Base-by-base conservation (phyloP, 2,797 vertebrate genomes). In the Gymnoscopelus braueri region DNA sequence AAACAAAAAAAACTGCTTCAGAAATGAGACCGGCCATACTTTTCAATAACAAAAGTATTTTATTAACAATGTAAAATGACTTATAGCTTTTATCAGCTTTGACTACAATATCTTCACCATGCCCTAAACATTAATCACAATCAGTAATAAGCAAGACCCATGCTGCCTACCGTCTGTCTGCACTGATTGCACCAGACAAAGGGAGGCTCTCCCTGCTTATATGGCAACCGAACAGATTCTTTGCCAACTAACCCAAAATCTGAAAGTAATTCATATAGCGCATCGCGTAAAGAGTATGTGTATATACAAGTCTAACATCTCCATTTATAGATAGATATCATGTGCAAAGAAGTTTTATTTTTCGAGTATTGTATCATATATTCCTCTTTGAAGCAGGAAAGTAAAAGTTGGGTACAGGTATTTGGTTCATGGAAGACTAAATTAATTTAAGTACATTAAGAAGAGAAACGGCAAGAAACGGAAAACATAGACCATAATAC, bases 1-100 rank as follows among this genome's bases (percentile, higher is more conserved):
- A 39, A 44, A 44, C 7, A 44, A 80, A 74, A 26, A 47, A 71
- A 39, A 59, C 63, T 9, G 70, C 5, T 0, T 71, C 60, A 75
- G 14, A 23, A 48, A 71, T 50, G 56, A 47, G 23, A 56, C 56
- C 0, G 14, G 8, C 57, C 57, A 53, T 65, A 64, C 1, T 55
- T 90, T 92, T 93, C 78, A 88, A 89, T 92, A 92, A 94, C 89
- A 93, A 94, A 93, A 90, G 88, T 44, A 44, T 88, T 94, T 94
- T 93, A 94, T 94, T 94, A 93, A 92, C 91, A 93, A 94, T 93
- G 92, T 93, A 94, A 94, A 94, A 94, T 91, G 90, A 92, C 79
- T 86, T 94, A 77, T 93, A 92, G 91, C 65, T 76, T 90, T 92
- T 72, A 68, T 91, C 85, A 87, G 85, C 85, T 91, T 81, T 90